These are phyloP conservation scores for Limnothrissa miodon DNA, from an alignment of 2,113 vertebrate species.

Conservation along the genomic window DNA sequence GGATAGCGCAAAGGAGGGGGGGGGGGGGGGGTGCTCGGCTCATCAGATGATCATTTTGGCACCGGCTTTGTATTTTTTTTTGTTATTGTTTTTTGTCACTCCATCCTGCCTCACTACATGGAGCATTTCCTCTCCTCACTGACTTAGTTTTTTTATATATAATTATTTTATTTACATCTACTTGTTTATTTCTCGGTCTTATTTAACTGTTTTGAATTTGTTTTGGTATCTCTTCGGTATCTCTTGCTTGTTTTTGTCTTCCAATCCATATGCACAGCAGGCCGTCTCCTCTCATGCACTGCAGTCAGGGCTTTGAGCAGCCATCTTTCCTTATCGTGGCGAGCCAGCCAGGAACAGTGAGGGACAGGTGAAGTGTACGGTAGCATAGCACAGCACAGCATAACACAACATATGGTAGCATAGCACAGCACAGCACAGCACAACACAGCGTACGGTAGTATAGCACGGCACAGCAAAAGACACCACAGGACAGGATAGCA, in stretches of 20 bases:
- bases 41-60: conserved; percentile 47
- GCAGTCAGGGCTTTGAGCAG: conserved; percentile 37
- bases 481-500: too few species aligned
- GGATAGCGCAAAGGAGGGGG: not conserved
- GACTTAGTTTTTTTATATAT: not conserved
- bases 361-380: conserved; percentile 44
- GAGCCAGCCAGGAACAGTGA: conserved; percentile 26
- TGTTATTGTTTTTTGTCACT: conserved; percentile 37
- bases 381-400: too few species aligned
- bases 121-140: too few species aligned
- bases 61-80: conserved; percentile 45
- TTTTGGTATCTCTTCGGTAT: conserved; percentile 4
- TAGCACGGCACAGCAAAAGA: too few species aligned
- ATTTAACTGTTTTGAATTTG: not conserved
- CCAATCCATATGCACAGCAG: conserved; percentile 43
- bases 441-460: too few species aligned
- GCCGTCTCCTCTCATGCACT: conserved; percentile 19
- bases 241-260: conserved; percentile 25
- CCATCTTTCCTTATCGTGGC: conserved; percentile 43
- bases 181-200: not conserved
- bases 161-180: not conserved
- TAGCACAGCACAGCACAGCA: too few species aligned
- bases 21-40: too few species aligned
- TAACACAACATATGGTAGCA: too few species aligned
- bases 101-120: conserved; percentile 19